phyloP scores from a whole-genome alignment of 2,888 invertebrate species.

The Gastrophysa polygoni region DNA sequence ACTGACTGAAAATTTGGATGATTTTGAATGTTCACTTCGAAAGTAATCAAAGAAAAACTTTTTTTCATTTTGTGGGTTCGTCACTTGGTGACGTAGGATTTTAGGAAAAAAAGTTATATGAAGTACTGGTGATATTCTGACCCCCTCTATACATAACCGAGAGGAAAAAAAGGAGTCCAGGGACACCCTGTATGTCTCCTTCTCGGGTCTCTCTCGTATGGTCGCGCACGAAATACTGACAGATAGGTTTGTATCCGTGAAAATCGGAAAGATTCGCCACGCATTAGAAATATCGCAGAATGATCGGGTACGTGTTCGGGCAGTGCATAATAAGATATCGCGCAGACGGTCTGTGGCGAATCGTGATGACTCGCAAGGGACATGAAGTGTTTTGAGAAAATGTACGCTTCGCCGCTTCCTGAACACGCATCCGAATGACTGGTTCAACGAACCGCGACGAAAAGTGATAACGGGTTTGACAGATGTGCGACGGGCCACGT shows the following conservation, averaged over 20 bases:
- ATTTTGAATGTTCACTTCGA: no score
- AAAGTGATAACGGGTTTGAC: constrained; percentile 28
- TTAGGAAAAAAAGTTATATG: not conserved
- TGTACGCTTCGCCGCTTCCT: not conserved
- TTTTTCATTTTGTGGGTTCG: no score
- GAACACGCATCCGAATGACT: not conserved
- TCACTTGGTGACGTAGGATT: not conserved
- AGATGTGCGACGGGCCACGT: constrained; percentile 23
- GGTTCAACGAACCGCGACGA: constrained; percentile 19
- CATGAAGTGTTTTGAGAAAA: not conserved
- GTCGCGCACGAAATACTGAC: not conserved
- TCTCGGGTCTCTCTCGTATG: no score
- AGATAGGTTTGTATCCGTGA: not conserved
- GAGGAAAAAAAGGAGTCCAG: no score
- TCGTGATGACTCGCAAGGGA: not conserved
- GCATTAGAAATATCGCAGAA: not conserved
- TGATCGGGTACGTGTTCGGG: not conserved
- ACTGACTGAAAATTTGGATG: no score
- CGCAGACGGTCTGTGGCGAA: not conserved
- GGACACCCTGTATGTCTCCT: no score
- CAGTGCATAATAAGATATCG: not conserved
- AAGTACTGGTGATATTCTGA: no score
- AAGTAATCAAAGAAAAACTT: no score
- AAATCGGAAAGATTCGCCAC: not conserved
- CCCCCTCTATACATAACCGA: no score